phyloP scores from a whole-genome alignment of 2,113 vertebrate species.

The Nettapus auritus region DNA sequence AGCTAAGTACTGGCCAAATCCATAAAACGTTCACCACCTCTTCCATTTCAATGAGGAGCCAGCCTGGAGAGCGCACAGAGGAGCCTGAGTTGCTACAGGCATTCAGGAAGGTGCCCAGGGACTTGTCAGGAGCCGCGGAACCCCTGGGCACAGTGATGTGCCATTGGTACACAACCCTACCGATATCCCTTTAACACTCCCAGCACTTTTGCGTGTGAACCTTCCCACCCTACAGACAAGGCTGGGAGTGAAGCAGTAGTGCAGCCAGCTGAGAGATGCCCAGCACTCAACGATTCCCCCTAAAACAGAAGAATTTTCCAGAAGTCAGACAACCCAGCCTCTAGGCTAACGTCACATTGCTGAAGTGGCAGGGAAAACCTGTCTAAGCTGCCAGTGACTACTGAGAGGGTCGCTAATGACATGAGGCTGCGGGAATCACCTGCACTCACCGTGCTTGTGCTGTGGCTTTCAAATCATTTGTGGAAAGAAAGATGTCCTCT shows the following conservation, averaged over 20 bases:
- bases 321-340: too few species aligned
- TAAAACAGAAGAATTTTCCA: not conserved
- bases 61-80: not conserved
- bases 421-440: not conserved
- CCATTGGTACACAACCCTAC: accelerated
- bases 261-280: too few species aligned
- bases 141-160: accelerated
- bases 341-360: not conserved
- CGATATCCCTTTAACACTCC: not conserved
- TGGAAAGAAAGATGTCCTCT: not conserved
- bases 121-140: not conserved
- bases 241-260: not conserved
- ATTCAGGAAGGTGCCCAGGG: not conserved
- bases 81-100: not conserved
- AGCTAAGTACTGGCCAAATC: not conserved
- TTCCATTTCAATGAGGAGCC: not conserved
- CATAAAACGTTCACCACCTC: too few species aligned
- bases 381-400: too few species aligned
- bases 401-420: not conserved
- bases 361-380: not conserved
- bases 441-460: too few species aligned
- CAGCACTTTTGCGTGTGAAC: not conserved
- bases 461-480: not conserved
- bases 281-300: not conserved
- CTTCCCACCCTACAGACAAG: not conserved